Evolutionary conservation across 2,797 vertebrate genomes (phyloP).

Genomic region (Danio choprae): DNA sequence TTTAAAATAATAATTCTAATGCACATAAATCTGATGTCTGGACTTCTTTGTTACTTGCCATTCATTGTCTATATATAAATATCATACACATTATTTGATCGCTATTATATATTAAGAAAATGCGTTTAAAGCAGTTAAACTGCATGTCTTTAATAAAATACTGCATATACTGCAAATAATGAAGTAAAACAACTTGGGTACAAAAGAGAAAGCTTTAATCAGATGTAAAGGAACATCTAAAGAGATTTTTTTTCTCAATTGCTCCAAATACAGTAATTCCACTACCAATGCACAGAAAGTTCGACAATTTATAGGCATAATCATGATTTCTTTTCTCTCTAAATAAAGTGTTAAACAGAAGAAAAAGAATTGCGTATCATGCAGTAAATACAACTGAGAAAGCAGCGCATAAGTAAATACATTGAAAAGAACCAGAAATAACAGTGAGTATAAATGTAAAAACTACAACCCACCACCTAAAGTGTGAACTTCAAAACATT

Average conservation of each 20-base stretch:
- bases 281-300: not conserved
- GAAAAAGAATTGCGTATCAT: not conserved
- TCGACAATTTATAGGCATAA: not conserved
- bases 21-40: not conserved
- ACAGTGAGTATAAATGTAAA: not conserved
- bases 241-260: not conserved
- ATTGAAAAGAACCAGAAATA: not conserved
- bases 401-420: not conserved
- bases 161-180: not conserved
- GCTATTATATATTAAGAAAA: not conserved
- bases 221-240: conserved; percentile 19
- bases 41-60: not conserved
- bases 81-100: too few species aligned
- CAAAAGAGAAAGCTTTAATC: conserved; percentile 26
- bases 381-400: not conserved
- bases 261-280: not conserved
- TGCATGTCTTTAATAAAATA: not conserved
- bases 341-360: not conserved
- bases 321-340: not conserved
- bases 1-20: not conserved
- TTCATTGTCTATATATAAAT: not conserved
- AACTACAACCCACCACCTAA: conserved; percentile 3
- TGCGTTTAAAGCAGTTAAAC: not conserved
- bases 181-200: not conserved
- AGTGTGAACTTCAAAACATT: conserved; percentile 7